Conservation (phyloP, 2,113 vertebrate species). For the Hippocampus abdominalis region DNA sequence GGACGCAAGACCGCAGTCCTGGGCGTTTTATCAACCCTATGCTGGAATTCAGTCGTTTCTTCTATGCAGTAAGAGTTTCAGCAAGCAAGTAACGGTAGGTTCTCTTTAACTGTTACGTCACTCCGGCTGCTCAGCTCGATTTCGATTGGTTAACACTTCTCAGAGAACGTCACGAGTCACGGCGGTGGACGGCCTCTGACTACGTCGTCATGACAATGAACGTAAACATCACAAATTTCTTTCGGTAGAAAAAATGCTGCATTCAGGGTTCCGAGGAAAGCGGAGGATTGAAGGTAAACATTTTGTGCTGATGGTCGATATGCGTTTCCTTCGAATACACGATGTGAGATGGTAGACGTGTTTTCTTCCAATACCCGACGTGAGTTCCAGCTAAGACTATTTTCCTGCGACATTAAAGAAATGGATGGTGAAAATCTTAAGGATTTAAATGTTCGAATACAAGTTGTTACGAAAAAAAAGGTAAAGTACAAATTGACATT, state of each 20-base stretch:
- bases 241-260: constrained; percentile 41
- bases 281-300: not conserved
- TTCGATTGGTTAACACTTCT: constrained; percentile 55
- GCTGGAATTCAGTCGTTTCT: constrained; percentile 24
- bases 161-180: constrained; percentile 39
- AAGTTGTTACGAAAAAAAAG: too few relatives aligned
- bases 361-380: not conserved
- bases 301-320: not conserved
- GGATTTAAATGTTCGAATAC: not conserved
- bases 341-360: not conserved
- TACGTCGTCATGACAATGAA: constrained; percentile 60
- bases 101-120: constrained; percentile 76
- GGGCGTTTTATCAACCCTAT: constrained; percentile 7
- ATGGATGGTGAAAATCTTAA: not conserved
- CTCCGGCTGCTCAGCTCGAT: constrained; percentile 2
- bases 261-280: not conserved
- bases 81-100: constrained; percentile 58
- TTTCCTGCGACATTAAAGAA: not conserved
- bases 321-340: too few relatives aligned
- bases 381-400: not conserved
- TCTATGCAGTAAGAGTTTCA: constrained; percentile 43
- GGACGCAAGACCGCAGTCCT: not conserved
- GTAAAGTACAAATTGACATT: too few relatives aligned
- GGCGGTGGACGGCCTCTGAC: constrained; percentile 37
- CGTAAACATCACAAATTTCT: constrained; percentile 64